These are phyloP conservation scores for Sturnus vulgaris DNA, from an alignment of 2,113 vertebrate genomes.

Conservation along the genomic window DNA sequence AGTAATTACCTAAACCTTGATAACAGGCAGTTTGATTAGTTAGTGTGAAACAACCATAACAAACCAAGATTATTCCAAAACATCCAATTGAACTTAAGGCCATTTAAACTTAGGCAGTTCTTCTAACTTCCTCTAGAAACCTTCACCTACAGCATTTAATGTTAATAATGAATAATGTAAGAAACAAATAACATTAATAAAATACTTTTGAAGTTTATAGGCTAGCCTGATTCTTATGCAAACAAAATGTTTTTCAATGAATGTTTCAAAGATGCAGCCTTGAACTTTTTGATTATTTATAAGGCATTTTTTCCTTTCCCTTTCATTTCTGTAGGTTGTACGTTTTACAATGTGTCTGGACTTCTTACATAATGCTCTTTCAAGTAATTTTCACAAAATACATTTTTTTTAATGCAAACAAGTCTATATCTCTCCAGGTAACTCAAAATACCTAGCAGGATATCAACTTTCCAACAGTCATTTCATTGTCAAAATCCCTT, in stretches of 20 bases:
- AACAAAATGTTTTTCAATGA: neutral
- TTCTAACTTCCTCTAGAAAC: neutral
- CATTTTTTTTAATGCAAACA: neutral
- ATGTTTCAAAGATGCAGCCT: neutral
- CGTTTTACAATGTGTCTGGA: neutral
- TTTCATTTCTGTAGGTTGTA: neutral
- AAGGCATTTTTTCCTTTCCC: neutral
- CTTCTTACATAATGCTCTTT: neutral
- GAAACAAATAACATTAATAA: constrained; percentile 36
- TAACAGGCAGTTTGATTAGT: neutral
- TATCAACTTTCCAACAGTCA: neutral
- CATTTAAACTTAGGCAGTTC: neutral
- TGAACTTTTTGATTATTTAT: neutral
- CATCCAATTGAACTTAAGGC: neutral
- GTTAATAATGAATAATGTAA: constrained; percentile 38
- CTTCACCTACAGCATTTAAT: constrained; percentile 16
- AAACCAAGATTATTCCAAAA: neutral
- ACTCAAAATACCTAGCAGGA: neutral
- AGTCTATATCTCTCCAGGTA: neutral
- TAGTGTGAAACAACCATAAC: neutral
- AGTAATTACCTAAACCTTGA: constrained; percentile 40
- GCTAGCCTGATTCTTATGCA: neutral
- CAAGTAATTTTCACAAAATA: neutral
- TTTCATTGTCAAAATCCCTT: neutral
- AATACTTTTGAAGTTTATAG: constrained; percentile 5